A percentile compares a stretch with the other conserved stretches of the same genome.
Evolutionary conservation across 2,888 invertebrate genomes (phyloP).

Genomic region (Tanypteryx hageni): DNA sequence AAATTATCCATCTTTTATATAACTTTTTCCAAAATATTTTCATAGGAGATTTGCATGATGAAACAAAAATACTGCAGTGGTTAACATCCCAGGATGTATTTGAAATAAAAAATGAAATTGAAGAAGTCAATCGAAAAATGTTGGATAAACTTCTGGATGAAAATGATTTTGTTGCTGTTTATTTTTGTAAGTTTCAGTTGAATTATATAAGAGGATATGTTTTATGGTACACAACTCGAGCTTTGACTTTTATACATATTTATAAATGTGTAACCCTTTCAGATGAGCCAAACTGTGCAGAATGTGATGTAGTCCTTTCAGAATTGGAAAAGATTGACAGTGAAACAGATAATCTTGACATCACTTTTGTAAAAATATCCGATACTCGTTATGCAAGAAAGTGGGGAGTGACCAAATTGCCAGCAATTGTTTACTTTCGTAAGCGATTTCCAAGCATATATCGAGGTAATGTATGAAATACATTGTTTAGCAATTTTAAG

Average conservation of each 20-base stretch:
- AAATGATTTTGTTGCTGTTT: slow-evolving; percentile 96
- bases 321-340: slow-evolving; percentile 96
- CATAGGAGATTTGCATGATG: slow-evolving; percentile 87
- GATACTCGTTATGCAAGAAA: slow-evolving; percentile 94
- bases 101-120: slow-evolving; percentile 97
- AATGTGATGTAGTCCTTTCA: slow-evolving; percentile 89
- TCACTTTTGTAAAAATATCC: slow-evolving; percentile 96
- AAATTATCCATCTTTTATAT: background rate
- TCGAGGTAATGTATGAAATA: slow-evolving; percentile 80
- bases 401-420: slow-evolving; percentile 94
- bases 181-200: slow-evolving; percentile 87
- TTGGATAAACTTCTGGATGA: slow-evolving; percentile 95
- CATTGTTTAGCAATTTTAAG: background rate
- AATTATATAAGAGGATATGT: background rate
- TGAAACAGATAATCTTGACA: slow-evolving; percentile 95
- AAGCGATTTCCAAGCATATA: slow-evolving; percentile 95
- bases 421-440: slow-evolving; percentile 94
- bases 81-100: slow-evolving; percentile 95
- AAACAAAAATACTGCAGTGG: slow-evolving; percentile 91
- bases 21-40: background rate
- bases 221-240: background rate
- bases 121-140: slow-evolving; percentile 98
- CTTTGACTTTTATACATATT: background rate
- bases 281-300: slow-evolving; percentile 89
- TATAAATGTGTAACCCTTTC: slow-evolving; percentile 69